Base-by-base conservation (phyloP, 2,888 invertebrate species). In the Lasioglossum oenotherae region DNA sequence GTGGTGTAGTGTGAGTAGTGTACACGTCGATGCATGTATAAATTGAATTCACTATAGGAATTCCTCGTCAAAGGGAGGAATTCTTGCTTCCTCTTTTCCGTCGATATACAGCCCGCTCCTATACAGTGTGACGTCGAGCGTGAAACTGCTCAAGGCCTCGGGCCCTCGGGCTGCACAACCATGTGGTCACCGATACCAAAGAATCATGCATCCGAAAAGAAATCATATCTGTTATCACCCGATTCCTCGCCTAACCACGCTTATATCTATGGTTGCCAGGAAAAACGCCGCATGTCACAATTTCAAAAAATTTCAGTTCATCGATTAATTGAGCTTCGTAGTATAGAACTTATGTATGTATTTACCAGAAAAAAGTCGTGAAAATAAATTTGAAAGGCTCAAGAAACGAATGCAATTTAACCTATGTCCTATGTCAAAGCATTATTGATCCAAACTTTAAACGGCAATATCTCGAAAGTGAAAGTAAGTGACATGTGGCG, bases 21-120 rank as follows among this genome's bases (percentile, higher is more conserved):
- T 80, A 78, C 75, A 87, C 57, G 74, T 31, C 78, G 82, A 80
- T 87, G 82, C 86, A 78, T 78, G 78, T 82, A 86, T 87, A 87
- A 87, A 86, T 87, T 87, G 87, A 86, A 87, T 82, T 78, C 86
- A 80, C 78, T 87, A 86, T 80, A 86, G 86, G 89, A 89, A 89
- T 89, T 88, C 89, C 88, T 90, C 91, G 91, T 92, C 92, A 91
- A 93, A 93, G 92, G 88, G 90, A 88, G 90, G 89, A 92, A 92
- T 88, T 89, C 83, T 83, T 84, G 79, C 81, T 78, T 78, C 80
- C 84, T 81, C 87, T 90, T 88, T 88, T 82, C 80, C 78, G 41
- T 57, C 87, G 72, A 80, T 82, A 82, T 80, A 84, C 81, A 74
- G 80, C 80, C 81, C 75, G 81, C 78, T 78, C 74, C 85, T 84